Base-by-base conservation (phyloP, 2,113 vertebrate genomes). In the Chitala chitala region DNA sequence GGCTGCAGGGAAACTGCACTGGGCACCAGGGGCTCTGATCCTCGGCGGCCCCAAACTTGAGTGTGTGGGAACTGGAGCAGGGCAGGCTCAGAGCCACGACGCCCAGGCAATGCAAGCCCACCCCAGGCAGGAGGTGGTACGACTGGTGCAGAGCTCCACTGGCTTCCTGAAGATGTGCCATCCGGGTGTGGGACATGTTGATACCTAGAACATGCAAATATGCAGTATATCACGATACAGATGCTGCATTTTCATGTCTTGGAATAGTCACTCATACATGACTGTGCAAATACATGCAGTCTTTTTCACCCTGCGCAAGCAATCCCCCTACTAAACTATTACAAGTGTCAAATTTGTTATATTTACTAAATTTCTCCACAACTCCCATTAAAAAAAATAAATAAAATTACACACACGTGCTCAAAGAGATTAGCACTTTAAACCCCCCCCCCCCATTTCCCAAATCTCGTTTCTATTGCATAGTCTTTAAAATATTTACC, bases 151-250 rank as follows among this genome's bases (percentile, higher is more conserved):
- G 84, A 86, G 29, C 69, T 22, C 8, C 77, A 74, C 38, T 53
- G 75, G 31, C 71, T 80, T 44, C 78, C 74, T 40, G 4, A 51
- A 0, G 78, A 12, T 29, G 5, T 73, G 42, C 13, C 70, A 0
- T 50, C 63, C 9, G 84, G 66, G n/a, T 79, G 82, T 33, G 7
- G 74, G 51, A 83, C 58, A 65, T 93, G 92, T 78, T 83, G 85
- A 79, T 89, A 95, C 77, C 94, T 96, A 15, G 24, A 33, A 64
- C 42, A 38, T 20, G 15, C 20, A 54, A 54, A 6, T 22, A 20
- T 54, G 51, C 51, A 54, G 15, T 51, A 22, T 5, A 54, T 17
- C 2, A 5, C 20, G 20, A n/a, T 20, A 22, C 51, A 4, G n/a
- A n/a, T n/a, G n/a, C n/a, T n/a, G n/a, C 64, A 26, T 65, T 46